These are phyloP conservation scores for Thyatira batis DNA, from an alignment of 2,888 invertebrate species.

Conservation along the genomic window DNA sequence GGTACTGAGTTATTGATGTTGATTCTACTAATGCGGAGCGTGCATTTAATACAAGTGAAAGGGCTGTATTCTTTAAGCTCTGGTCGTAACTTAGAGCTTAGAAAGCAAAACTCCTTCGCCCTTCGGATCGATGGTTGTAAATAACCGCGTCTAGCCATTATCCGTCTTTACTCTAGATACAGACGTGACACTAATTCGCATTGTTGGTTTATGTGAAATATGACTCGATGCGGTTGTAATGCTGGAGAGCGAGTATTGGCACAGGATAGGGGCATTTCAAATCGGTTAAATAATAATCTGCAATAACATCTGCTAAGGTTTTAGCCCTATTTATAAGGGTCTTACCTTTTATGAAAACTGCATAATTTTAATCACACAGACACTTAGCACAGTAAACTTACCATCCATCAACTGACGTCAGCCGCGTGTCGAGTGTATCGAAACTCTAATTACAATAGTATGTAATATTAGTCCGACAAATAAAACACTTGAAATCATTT, in stretches of 20 bases:
- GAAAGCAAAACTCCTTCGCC: conserved; percentile 59
- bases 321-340: too few species aligned
- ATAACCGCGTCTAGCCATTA: conserved; percentile 57
- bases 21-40: not conserved
- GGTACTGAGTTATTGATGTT: not conserved
- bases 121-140: conserved; percentile 50
- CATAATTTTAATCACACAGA: too few species aligned
- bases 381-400: conserved; percentile 7
- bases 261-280: not conserved
- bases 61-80: conserved; percentile 7
- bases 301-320: too few species aligned
- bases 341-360: too few species aligned
- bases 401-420: conserved; percentile 39
- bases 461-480: conserved; percentile 44
- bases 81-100: conserved; percentile 64
- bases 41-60: conserved; percentile 1
- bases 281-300: conserved; percentile 2
- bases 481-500: conserved; percentile 50
- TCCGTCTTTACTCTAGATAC: conserved; percentile 63
- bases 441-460: conserved; percentile 38
- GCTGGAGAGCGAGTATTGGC: conserved; percentile 1
- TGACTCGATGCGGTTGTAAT: conserved; percentile 28
- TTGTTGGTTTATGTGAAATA: conserved; percentile 54
- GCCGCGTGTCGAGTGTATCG: conserved; percentile 18
- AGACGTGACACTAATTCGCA: conserved; percentile 55